Base-by-base conservation (phyloP, 2,888 invertebrate species). In the Chrysolina haemoptera region DNA sequence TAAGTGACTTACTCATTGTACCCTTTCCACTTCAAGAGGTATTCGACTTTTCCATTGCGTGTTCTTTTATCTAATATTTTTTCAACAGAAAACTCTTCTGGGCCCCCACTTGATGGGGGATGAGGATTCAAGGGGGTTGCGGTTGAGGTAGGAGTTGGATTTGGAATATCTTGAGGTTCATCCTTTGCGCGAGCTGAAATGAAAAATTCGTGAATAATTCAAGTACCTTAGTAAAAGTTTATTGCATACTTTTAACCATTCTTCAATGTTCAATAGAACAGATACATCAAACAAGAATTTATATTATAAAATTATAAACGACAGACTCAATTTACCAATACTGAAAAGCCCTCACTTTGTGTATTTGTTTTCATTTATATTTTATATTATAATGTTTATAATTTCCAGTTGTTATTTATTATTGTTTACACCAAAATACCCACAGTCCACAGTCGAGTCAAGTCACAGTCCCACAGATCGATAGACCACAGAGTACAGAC, bases 41-140 rank as follows among this genome's bases (percentile, higher is more conserved):
- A 93, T 86, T 92, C 92, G 0, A 93, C 91, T 86, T 92, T 93
- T 0, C 94, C 94, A 82, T 92, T 92, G 75, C 92, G 89, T 12
- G 90, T 90, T 81, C 94, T 88, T 78, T 92, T 91, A 83, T 94
- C 94, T 18, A 94, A 86, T 27, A 95, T 92, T 83, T 93, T 94
- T 84, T 95, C 95, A 0, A 95, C 95, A 0, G 92, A 92, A 82
- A 91, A 94, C 81, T 94, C 95, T 80, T 95, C 93, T 9, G 84
- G 81, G 1, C 81, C 65, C 18, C 74, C 69, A 35, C 72, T 64
- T 8, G 71, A 68, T 10, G 74, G 46, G 14, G 73, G 62, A 43
- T 63, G 63, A 20, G 68, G 35, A n/a, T 55, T 62, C 43, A 64
- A 68, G 27, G 43, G 20, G 5, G 48, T 48, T 35, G 63, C 41